These are phyloP conservation scores for Electrophaes corylata DNA, from an alignment of 2,888 invertebrate genomes.

Conservation along the genomic window DNA sequence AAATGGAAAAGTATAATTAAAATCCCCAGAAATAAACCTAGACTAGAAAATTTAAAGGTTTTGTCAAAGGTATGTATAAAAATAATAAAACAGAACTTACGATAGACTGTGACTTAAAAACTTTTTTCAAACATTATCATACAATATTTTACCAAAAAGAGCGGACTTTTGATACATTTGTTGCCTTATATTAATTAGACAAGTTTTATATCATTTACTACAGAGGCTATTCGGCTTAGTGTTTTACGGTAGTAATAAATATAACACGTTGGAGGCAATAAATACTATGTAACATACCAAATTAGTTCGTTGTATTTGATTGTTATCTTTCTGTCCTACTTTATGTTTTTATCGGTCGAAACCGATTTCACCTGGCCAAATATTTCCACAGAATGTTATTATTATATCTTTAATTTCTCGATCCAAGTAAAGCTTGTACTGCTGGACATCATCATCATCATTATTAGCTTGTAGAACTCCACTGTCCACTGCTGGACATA, in stretches of 20 bases:
- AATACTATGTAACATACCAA: conserved; percentile 29
- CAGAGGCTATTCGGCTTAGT: conserved; percentile 37
- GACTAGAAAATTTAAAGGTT: no score
- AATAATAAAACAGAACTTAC: no score
- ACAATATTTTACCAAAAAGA: conserved; percentile 18
- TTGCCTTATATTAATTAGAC: conserved; percentile 32
- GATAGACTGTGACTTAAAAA: no score
- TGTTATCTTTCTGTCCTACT: conserved; percentile 26
- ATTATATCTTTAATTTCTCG: no score
- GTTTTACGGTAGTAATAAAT: conserved; percentile 42
- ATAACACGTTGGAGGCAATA: conserved; percentile 29
- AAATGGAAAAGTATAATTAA: no score
- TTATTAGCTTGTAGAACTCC: no score
- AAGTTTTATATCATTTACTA: conserved; percentile 31
- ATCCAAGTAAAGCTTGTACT: no score
- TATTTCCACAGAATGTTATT: background rate
- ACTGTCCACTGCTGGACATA: no score
- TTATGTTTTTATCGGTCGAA: conserved; percentile 3
- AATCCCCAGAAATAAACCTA: no score
- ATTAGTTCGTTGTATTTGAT: conserved; percentile 30
- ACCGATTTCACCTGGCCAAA: background rate
- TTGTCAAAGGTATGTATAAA: no score
- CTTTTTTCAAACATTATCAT: conserved; percentile 29
- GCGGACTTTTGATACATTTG: conserved; percentile 17
- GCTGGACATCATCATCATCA: no score